Evolutionary conservation across 2,888 invertebrate genomes (phyloP).

Genomic region (Lamproptera curius): DNA sequence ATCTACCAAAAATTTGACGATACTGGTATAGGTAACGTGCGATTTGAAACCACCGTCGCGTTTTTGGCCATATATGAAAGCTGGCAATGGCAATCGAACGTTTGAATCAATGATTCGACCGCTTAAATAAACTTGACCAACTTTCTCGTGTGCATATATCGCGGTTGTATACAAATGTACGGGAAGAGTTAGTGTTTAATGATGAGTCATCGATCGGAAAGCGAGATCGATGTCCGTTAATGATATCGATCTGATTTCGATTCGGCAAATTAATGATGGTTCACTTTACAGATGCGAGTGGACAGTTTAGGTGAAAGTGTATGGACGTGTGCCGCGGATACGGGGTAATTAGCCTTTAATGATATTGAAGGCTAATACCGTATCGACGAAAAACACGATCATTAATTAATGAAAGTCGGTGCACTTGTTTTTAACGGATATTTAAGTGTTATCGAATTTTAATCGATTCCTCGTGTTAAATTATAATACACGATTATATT

Average conservation of each 20-base stretch:
- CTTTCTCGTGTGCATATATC: slow-evolving; percentile 41
- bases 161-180: slow-evolving; percentile 27
- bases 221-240: slow-evolving; percentile 40
- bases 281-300: background rate
- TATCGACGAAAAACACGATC: too few species aligned
- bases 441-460: too few species aligned
- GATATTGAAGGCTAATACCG: too few species aligned
- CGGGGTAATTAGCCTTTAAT: background rate
- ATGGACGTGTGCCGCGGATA: background rate
- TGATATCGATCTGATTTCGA: slow-evolving; percentile 45
- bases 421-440: too few species aligned
- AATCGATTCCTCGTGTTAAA: too few species aligned
- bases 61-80: slow-evolving; percentile 22
- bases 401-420: too few species aligned
- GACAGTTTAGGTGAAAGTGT: slow-evolving; percentile 10
- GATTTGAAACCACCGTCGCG: too few species aligned
- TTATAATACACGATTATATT: too few species aligned
- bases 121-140: slow-evolving; percentile 24
- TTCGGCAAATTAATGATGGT: slow-evolving; percentile 22
- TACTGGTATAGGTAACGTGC: too few species aligned
- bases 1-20: too few species aligned
- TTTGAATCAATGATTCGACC: slow-evolving; percentile 13
- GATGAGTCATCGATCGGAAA: slow-evolving; percentile 51
- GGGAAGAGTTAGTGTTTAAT: slow-evolving; percentile 46
- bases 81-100: slow-evolving; percentile 16